Evolutionary conservation across 1,140 invertebrate species (phyloP), one percentile per base, ranked within the genome.

Genomic region (Rhyacophila brunnea): DNA sequence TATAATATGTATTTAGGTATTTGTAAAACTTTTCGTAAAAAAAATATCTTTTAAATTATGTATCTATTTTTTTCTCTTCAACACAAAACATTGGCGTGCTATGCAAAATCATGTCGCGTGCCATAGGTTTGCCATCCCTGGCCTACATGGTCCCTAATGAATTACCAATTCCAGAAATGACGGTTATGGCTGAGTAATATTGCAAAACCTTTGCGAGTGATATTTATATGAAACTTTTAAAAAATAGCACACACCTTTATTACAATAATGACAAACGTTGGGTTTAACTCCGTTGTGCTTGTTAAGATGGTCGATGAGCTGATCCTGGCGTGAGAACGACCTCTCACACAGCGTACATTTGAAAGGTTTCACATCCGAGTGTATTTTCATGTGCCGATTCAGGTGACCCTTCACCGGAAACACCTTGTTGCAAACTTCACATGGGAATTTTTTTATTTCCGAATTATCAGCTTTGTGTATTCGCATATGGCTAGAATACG

Each of bases 241-340:
- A 10, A 45, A 35, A 35, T 35, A 35, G 6, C 6, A 7, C 11
- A 40, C 11, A 83, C 81, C 79, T 80, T 83, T 83, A 42, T 70
- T 70, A 68, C 82, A 84, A 61, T 80, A 78, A 28, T 74, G 70
- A 68, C 84, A 86, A n/a, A 78, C 68, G 68, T 85, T 78, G 10
- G 79, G 79, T 66, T 83, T 85, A 14, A 79, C 69, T 14, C 79
- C 80, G 35, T 77, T 75, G 68, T 85, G 83, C 48, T 75, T 77
- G 58, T 80, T 79, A 66, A 81, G 71, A 67, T 85, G 83, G 43
- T 80, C 74, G 15, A 70, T 72, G 3, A 84, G 66, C 40, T 83
- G 81, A 57, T 85, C 82, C 32, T 79, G 74, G 34, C 82, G 69
- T 1, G 79, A 74, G 68, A 82, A 86, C 13, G 67, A 67, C 56